Evolutionary conservation across 2,113 vertebrate genomes (phyloP), one percentile per base, ranked within the genome.

Genomic region (Carassius auratus): DNA sequence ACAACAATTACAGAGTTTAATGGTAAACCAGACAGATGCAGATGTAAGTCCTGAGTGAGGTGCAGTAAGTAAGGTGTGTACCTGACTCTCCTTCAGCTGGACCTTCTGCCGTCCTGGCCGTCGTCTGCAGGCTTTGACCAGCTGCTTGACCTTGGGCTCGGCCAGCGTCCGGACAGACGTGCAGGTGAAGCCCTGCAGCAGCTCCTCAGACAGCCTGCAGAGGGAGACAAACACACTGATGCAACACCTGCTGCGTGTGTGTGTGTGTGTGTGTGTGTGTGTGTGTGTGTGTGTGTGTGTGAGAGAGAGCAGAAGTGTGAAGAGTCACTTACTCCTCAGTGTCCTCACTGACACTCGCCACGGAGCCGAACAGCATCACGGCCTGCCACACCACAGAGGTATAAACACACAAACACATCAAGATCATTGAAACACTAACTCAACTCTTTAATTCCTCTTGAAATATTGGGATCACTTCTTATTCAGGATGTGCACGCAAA

Each of bases 181-280:
- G 57, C 93, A 92, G 0, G 92, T 90, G 86, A 94, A 93, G 36
- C 94, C 94, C 87, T 93, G 92, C 10, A 94, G 85, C 76, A 94
- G 4, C 9, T 33, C 77, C 0, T 85, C 64, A 5, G 92, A 91
- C 77, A 94, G 81, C 84, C 94, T 94, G 83, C 68, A 71, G 68
- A 71, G 68, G 36, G 68, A 71, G n/a, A 76, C 21, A 45, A 6
- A 52, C 36, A 52, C 36, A 77, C 50, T 84, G 50, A 79, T 55
- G 0, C 61, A n/a, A n/a, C 19, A 21, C 15, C 45, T 14, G 48
- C 21, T 50, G 7, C 8, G 3, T n/a, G 26, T 26, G 26, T 26
- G 26, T 26, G 26, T 26, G 26, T 26, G 26, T 3, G 19, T 61
- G 0, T 21, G 8, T 61, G 26, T 3, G 19, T 61, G 0, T 21